A percentile compares a stretch with the other conserved stretches of the same genome.
These are phyloP conservation scores for Habroteleia sp. DNA, from an alignment of 2,888 invertebrate genomes.

Conservation along the genomic window DNA sequence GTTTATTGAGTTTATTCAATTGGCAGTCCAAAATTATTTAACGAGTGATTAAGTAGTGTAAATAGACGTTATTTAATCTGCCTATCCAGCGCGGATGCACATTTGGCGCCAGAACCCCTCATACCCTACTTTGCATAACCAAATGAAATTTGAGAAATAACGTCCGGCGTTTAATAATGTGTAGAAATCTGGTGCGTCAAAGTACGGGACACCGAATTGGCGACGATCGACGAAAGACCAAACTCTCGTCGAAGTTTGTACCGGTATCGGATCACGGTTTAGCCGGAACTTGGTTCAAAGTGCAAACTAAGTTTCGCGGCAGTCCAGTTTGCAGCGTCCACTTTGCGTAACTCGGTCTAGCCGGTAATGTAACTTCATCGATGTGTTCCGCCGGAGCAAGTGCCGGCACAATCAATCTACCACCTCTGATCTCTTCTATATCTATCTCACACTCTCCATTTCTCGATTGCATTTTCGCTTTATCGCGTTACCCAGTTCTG, in stretches of 20 bases:
- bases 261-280: conserved; percentile 71
- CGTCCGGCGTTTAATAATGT: conserved; percentile 24
- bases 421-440: conserved; percentile 67
- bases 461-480: conserved; percentile 60
- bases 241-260: conserved; percentile 70
- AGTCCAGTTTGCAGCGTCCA: conserved; percentile 76
- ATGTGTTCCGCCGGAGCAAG: conserved; percentile 78
- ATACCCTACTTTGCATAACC: conserved; percentile 10
- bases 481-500: conserved; percentile 60
- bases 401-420: conserved; percentile 78
- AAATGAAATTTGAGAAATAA: conserved; percentile 18
- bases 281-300: conserved; percentile 75
- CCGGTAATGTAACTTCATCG: conserved; percentile 80
- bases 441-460: conserved; percentile 59
- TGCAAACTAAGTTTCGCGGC: conserved; percentile 77
- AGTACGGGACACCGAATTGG: conserved; percentile 64
- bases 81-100: neutral
- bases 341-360: conserved; percentile 80
- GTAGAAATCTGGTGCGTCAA: conserved; percentile 43
- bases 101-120: conserved; percentile 10
- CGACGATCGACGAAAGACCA: conserved; percentile 72
- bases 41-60: conserved; percentile 44
- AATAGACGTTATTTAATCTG: conserved; percentile 27
- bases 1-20: conserved; percentile 58
- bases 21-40: conserved; percentile 39